Evolutionary conservation across 2,888 invertebrate genomes (phyloP).

Genomic region (Drosophila kanekoi): DNA sequence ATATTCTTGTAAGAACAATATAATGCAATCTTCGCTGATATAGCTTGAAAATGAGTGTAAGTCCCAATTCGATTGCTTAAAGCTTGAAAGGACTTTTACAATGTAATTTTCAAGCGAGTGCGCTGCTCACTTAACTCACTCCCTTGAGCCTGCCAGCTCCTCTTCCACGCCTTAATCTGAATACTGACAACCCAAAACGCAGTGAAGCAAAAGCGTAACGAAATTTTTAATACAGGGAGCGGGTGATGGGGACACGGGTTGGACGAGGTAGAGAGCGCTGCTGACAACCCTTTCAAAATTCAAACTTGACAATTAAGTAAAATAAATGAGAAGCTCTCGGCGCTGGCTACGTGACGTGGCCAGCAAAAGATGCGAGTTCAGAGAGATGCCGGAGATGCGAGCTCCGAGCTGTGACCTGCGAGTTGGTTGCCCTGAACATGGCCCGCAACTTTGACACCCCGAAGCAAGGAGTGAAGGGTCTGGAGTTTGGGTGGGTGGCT

Average conservation of each 20-base stretch:
- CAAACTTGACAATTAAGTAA: slow-evolving; percentile 82
- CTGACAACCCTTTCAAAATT: slow-evolving; percentile 78
- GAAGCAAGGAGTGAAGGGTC: slow-evolving; percentile 12
- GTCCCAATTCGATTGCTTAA: slow-evolving; percentile 17
- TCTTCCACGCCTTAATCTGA: slow-evolving; percentile 40
- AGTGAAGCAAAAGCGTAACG: slow-evolving; percentile 62
- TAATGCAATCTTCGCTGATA: too few relatives aligned
- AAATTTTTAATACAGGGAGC: slow-evolving; percentile 38
- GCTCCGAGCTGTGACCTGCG: slow-evolving; percentile 38
- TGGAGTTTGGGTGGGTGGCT: slow-evolving; percentile 3
- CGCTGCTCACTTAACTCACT: slow-evolving; percentile 24
- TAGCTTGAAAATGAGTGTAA: not conserved
- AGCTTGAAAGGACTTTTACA: slow-evolving; percentile 14
- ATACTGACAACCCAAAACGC: slow-evolving; percentile 46
- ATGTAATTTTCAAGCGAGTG: slow-evolving; percentile 34
- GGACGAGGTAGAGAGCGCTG: slow-evolving; percentile 9
- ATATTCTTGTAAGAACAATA: too few relatives aligned
- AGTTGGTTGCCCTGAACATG: slow-evolving; percentile 36
- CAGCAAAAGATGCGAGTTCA: slow-evolving; percentile 61
- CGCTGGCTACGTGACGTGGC: slow-evolving; percentile 67
- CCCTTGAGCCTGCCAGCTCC: slow-evolving; percentile 20
- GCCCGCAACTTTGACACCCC: slow-evolving; percentile 75
- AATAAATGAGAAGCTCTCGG: slow-evolving; percentile 78
- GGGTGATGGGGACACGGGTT: slow-evolving; percentile 13
- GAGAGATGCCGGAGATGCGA: slow-evolving; percentile 35